Conservation (phyloP, 92 coral and sea anemone species). For the Phenganax subtilis region DNA sequence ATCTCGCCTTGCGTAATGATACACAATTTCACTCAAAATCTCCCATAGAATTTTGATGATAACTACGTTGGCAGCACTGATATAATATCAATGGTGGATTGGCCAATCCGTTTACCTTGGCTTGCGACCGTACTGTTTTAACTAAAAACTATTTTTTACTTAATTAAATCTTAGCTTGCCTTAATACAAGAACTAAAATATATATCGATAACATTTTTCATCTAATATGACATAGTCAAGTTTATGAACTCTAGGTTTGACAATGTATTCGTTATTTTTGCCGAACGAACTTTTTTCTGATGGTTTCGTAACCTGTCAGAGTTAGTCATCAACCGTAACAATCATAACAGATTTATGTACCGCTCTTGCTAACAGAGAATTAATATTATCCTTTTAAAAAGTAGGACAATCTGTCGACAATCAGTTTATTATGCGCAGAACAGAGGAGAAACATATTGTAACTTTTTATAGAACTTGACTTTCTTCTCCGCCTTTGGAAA, state of each 20-base stretch:
- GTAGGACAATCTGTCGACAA: neutral
- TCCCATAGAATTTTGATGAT: neutral
- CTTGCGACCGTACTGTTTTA: too few species aligned
- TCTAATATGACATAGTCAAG: too few species aligned
- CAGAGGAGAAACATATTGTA: neutral
- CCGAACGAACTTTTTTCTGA: neutral
- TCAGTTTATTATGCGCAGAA: too few species aligned
- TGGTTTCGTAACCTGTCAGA: neutral
- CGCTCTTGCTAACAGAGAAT: neutral
- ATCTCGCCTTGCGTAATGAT: constrained; percentile 23
- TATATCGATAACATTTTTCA: too few species aligned
- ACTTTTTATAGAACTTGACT: neutral
- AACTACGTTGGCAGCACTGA: neutral
- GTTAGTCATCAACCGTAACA: constrained; percentile 11
- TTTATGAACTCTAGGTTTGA: neutral
- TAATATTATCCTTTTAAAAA: neutral
- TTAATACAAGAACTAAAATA: too few species aligned
- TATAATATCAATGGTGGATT: neutral
- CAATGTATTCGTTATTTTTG: neutral
- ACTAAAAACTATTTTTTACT: too few species aligned
- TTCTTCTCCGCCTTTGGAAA: neutral
- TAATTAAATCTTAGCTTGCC: too few species aligned
- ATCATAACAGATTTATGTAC: constrained; percentile 2
- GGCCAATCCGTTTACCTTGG: neutral
- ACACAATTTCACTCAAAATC: neutral